phyloP scores from a whole-genome alignment of 2,888 invertebrate species.

The Uropetala carovei region DNA sequence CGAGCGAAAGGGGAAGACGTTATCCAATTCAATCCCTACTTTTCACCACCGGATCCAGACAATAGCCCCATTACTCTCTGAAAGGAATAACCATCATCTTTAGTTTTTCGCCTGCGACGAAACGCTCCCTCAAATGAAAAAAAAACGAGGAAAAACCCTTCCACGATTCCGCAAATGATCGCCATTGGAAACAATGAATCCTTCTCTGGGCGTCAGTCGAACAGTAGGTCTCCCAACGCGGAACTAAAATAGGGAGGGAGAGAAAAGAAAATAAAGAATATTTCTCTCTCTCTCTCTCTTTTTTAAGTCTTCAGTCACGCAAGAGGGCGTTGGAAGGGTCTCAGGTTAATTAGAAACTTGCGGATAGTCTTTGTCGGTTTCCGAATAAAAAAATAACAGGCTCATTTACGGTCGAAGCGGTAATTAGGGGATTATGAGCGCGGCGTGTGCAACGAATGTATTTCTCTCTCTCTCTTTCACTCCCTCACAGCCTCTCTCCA shows the following conservation, averaged over 20 bases:
- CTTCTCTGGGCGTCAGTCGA: background rate
- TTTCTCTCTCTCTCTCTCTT: background rate
- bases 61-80: background rate
- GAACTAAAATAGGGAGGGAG: background rate
- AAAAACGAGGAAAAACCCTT: background rate
- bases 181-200: slow-evolving; percentile 7
- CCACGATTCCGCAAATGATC: background rate
- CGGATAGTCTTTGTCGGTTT: slow-evolving; percentile 13
- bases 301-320: slow-evolving; percentile 43
- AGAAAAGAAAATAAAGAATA: background rate
- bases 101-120: background rate
- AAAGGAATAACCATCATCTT: background rate
- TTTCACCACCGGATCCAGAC: background rate
- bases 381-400: background rate
- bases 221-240: background rate
- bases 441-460: background rate
- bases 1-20: background rate
- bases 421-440: background rate
- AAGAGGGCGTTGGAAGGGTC: slow-evolving; percentile 26
- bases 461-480: background rate
- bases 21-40: background rate
- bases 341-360: slow-evolving; percentile 51
- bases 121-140: background rate
- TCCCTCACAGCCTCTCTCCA: background rate
- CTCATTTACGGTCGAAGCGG: background rate